Percentiles rank a stretch among this genome's conserved stretches.
These are phyloP conservation scores for Nymphicus hollandicus DNA, from an alignment of 2,113 vertebrate species.

Conservation along the genomic window DNA sequence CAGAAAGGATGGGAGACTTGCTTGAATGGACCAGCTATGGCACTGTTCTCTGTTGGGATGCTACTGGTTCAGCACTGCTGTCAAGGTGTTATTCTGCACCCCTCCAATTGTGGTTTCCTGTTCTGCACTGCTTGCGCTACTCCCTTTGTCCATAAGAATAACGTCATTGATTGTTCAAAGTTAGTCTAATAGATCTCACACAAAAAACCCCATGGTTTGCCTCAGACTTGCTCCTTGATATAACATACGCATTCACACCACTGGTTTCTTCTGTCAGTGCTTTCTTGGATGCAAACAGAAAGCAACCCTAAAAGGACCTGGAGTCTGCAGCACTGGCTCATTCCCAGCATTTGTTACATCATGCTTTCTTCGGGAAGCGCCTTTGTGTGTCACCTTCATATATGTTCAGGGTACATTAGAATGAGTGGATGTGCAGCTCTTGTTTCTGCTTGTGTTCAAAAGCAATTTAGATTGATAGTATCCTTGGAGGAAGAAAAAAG, in stretches of 20 bases:
- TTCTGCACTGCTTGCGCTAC: not conserved
- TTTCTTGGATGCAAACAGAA: not conserved
- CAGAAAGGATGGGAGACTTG: not conserved
- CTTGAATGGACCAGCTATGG: not conserved
- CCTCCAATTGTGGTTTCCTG: not conserved
- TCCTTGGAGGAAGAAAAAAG: not conserved
- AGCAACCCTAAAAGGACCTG: conserved; percentile 14
- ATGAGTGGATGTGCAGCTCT: not conserved
- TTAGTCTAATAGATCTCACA: not conserved
- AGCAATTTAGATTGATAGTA: not conserved
- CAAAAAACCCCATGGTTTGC: not conserved
- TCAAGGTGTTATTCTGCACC: not conserved
- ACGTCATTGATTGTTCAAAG: not conserved
- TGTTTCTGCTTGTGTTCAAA: not conserved
- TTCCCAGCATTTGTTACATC: not conserved
- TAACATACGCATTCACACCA: not conserved
- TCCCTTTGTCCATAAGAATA: not conserved
- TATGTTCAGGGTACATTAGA: not conserved
- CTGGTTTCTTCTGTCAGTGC: not conserved
- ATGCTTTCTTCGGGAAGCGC: not conserved
- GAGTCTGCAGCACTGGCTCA: not conserved
- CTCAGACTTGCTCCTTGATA: not conserved
- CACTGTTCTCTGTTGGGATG: not conserved
- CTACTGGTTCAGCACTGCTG: not conserved
- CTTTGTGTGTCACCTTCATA: not conserved